Evolutionary conservation across 1,140 invertebrate species (phyloP).

Genomic region (Halesus radiatus): DNA sequence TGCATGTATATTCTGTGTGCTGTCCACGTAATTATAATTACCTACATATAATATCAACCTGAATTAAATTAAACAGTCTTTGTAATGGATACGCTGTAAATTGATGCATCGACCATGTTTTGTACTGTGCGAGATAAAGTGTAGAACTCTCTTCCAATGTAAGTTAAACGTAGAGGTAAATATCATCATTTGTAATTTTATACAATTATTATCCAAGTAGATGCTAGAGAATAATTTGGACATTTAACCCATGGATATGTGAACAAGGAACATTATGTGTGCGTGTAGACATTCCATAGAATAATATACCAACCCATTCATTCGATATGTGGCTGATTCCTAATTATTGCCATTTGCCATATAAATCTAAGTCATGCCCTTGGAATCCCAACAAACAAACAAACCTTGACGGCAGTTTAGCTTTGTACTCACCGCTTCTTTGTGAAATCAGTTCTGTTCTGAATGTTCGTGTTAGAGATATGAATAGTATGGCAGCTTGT

Average conservation of each 20-base stretch:
- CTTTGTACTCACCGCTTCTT: slow-evolving; percentile 47
- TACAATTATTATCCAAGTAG: slow-evolving; percentile 56
- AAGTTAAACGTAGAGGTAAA: slow-evolving; percentile 56
- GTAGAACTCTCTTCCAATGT: slow-evolving; percentile 56
- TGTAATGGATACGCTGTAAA: slow-evolving; percentile 32
- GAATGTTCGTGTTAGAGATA: slow-evolving; percentile 42
- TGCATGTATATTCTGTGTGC: background rate
- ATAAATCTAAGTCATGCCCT: slow-evolving; percentile 56
- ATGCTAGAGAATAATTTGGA: slow-evolving; percentile 56
- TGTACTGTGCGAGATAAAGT: slow-evolving; percentile 53
- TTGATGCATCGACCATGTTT: slow-evolving; percentile 53
- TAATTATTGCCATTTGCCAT: slow-evolving; percentile 56
- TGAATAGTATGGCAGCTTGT: slow-evolving; percentile 53
- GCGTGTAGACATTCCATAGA: slow-evolving; percentile 57
- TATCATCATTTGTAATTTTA: slow-evolving; percentile 59
- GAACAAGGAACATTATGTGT: slow-evolving; percentile 49
- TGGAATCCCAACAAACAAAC: background rate
- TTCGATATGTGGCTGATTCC: slow-evolving; percentile 48
- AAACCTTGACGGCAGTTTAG: slow-evolving; percentile 10
- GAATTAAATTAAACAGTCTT: slow-evolving; percentile 5
- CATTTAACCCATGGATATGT: slow-evolving; percentile 53
- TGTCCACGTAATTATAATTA: too few species aligned
- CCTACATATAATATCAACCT: slow-evolving; percentile 25
- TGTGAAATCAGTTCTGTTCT: slow-evolving; percentile 31
- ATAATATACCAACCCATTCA: slow-evolving; percentile 44